Base-by-base conservation (phyloP, 1,140 invertebrate species). In the Drosophila nikananu region DNA sequence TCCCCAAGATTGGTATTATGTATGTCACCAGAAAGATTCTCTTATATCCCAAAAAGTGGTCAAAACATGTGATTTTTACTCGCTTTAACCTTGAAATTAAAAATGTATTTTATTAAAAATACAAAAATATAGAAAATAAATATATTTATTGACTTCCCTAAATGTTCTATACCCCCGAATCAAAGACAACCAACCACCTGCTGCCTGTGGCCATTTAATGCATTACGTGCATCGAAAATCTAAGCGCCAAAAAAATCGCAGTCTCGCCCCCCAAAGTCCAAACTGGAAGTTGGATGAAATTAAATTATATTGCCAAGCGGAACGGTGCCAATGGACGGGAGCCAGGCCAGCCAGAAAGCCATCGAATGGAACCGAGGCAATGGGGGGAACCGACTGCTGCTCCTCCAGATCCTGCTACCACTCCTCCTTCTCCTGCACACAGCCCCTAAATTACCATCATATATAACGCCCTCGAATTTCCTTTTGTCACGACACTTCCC, bases 391-490 rank as follows among this genome's bases (percentile, higher is more conserved):
- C 51, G 10, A 19, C 3, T 35, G 32, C 10, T 13, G 4, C 37
- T 39, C 37, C 35, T 35, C 27, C 42, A 2, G 44, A 10, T 58
- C 9, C 30, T 12, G 21, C 27, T 35, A 6, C 19, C 48, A 1
- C 15, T 30, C 2, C 44, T 13, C 15, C 12, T 52, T 2, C 32
- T 51, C 7, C 59, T 0, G 13, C 19, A 19, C 10, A 17, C 21
- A 35, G 60, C 21, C 27, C 30, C 49, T 63, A 81, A 81, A 81
- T 81, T 76, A 79, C 79, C 61, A 48, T 71, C 79, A 81, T 81
- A 80, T 81, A 81, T 81, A 76, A 80, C 60, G 60, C 77, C 35
- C 21, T 63, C 78, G 78, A 80, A 58, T 81, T 80, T 66, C 70
- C 59, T 51, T 62, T 62, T 62, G 59, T 62, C 59, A 62, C 46